Evolutionary conservation across 2,113 vertebrate species (phyloP).

Genomic region (Isichthys henryi): DNA sequence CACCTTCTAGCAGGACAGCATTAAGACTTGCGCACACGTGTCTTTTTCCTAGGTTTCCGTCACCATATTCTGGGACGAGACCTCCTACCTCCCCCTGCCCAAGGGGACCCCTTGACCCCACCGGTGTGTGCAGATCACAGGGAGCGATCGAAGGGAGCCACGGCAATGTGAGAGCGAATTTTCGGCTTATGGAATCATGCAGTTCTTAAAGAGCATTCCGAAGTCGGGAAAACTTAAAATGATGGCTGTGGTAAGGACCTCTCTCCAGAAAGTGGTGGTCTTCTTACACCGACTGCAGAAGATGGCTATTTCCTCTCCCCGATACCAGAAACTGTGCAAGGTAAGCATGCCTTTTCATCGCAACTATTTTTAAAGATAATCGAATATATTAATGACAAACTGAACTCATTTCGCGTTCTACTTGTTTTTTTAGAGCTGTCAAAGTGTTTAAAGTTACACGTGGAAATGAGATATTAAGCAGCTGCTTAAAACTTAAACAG

Average conservation of each 20-base stretch:
- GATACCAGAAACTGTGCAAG: conserved; percentile 84
- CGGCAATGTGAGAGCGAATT: conserved; percentile 64
- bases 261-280: conserved; percentile 83
- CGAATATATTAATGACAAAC: background rate
- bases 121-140: conserved; percentile 33
- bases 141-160: conserved; percentile 67
- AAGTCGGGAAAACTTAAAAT: conserved; percentile 79
- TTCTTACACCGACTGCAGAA: conserved; percentile 78
- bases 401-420: background rate
- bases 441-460: background rate
- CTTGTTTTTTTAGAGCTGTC: background rate
- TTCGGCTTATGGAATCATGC: conserved; percentile 70
- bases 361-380: background rate
- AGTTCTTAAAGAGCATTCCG: conserved; percentile 75
- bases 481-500: background rate
- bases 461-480: background rate
- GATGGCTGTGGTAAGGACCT: conserved; percentile 82
- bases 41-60: background rate
- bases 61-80: background rate
- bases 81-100: background rate
- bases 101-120: conserved; percentile 10
- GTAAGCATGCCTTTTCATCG: conserved; percentile 46
- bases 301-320: conserved; percentile 76
- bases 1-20: background rate
- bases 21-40: background rate